Conservation (phyloP, 2,113 vertebrate species). For the Alligator mississippiensis region DNA sequence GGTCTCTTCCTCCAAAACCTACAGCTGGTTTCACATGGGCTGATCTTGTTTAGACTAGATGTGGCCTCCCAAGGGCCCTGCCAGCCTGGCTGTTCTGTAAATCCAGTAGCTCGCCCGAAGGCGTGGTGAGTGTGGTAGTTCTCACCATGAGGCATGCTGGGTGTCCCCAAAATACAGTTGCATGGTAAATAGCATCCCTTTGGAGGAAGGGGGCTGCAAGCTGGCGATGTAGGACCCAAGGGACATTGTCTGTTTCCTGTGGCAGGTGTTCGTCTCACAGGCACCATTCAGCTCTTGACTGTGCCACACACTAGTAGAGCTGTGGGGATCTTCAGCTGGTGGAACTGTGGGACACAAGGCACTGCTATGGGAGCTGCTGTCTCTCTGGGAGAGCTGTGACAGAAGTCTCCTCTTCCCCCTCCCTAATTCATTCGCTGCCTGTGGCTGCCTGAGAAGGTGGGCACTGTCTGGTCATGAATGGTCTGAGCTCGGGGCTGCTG, state of each 20-base stretch:
- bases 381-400: too few species aligned
- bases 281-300: not conserved
- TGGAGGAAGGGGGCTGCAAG: not conserved
- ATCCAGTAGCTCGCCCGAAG: not conserved
- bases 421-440: not conserved
- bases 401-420: not conserved
- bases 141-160: not conserved
- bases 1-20: not conserved
- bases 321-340: constrained; percentile 64
- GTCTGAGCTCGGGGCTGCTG: not conserved
- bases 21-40: not conserved
- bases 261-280: too few species aligned
- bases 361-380: not conserved
- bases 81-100: not conserved
- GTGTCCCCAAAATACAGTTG: not conserved
- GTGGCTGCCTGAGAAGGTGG: not conserved
- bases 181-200: rapidly evolving
- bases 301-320: not conserved
- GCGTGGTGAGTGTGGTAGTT: rapidly evolving
- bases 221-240: rapidly evolving
- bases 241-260: not conserved
- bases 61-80: not conserved
- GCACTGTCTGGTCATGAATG: not conserved
- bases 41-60: not conserved
- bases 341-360: not conserved